Evolutionary conservation across 1,140 invertebrate genomes (phyloP).

Genomic region (Neodiprion lecontei): DNA sequence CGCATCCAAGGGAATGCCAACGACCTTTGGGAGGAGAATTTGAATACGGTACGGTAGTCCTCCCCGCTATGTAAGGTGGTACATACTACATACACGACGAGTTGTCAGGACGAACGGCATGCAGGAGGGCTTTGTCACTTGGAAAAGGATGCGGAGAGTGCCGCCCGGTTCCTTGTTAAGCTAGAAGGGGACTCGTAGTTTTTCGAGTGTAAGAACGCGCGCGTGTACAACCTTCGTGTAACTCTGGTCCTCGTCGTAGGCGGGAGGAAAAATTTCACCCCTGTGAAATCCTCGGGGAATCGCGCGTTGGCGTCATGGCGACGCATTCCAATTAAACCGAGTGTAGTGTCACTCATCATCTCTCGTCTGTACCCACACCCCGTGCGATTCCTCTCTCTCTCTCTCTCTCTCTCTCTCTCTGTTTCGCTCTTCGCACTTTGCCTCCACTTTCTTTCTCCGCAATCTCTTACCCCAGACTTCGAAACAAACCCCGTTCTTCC

Average conservation of each 20-base stretch:
- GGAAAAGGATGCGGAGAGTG: neutral
- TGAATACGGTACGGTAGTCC: too few relatives aligned
- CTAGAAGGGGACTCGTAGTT: conserved; percentile 1
- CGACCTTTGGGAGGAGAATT: too few relatives aligned
- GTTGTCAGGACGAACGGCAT: neutral
- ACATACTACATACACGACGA: neutral
- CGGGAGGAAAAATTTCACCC: neutral
- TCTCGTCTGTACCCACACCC: conserved; percentile 8
- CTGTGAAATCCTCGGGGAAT: too few relatives aligned
- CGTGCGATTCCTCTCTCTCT: neutral
- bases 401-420: neutral
- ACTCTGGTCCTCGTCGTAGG: neutral
- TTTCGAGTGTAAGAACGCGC: neutral
- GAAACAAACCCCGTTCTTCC: too few relatives aligned
- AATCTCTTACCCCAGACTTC: too few relatives aligned
- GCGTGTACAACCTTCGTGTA: too few relatives aligned
- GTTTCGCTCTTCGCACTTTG: conserved; percentile 5
- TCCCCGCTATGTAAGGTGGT: too few relatives aligned
- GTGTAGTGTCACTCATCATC: neutral
- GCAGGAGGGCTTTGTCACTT: neutral
- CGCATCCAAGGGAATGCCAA: too few relatives aligned
- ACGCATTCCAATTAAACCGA: conserved; percentile 19
- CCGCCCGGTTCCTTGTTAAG: neutral
- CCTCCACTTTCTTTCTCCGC: neutral
- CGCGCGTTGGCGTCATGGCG: neutral